These are phyloP conservation scores for Cataglyphis altisquamis DNA, from an alignment of 2,888 invertebrate genomes.

Conservation along the genomic window DNA sequence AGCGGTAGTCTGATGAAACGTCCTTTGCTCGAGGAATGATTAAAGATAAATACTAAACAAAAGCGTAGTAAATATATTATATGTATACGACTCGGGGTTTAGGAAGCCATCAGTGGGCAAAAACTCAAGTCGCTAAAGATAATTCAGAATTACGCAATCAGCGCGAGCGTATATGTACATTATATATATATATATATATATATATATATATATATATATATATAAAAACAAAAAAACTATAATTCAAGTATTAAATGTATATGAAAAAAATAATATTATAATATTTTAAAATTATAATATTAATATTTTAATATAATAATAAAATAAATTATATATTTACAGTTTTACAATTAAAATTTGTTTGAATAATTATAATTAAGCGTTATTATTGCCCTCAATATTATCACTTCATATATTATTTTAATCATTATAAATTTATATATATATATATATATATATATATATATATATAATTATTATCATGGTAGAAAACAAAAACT, in stretches of 20 bases:
- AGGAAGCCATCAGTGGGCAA: not conserved
- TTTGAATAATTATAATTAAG: not conserved
- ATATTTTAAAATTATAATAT: no score
- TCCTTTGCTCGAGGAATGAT: not conserved
- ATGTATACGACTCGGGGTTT: not conserved
- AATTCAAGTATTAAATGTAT: no score
- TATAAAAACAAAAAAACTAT: not conserved
- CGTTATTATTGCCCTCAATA: not conserved
- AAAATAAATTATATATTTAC: not conserved
- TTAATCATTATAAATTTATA: not conserved
- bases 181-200: not conserved
- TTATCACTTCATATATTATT: not conserved
- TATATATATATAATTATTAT: not conserved
- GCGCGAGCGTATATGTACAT: not conserved
- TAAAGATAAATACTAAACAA: not conserved
- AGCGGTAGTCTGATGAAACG: not conserved
- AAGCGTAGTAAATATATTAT: not conserved
- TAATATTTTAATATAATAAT: not conserved
- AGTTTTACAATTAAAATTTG: not conserved
- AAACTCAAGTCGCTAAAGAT: slow-evolving; percentile 5
- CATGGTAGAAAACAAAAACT: not conserved
- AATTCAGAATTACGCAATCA: slow-evolving; percentile 40
- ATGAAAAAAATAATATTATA: no score
- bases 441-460: not conserved
- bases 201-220: not conserved